phyloP scores from a whole-genome alignment of 2,888 invertebrate species.

The Nebria brevicollis region DNA sequence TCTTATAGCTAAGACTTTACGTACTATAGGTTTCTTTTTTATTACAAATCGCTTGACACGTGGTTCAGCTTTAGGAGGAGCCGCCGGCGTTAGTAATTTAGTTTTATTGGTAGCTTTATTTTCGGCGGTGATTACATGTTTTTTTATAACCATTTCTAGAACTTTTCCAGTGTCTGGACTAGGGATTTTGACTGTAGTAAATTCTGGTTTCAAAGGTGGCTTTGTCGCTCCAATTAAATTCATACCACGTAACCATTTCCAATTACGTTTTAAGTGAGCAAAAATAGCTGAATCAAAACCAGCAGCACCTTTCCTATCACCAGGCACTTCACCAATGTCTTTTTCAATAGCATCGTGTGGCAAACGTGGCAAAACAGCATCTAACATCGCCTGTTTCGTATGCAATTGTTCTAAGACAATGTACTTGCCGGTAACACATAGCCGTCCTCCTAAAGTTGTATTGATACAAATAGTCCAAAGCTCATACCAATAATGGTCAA shows the following conservation, averaged over 20 bases:
- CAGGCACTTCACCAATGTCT: constrained; percentile 73
- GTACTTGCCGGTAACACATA: constrained; percentile 53
- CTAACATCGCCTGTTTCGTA: constrained; percentile 64
- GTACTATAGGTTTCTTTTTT: constrained; percentile 30
- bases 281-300: constrained; percentile 78
- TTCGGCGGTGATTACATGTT: constrained; percentile 54
- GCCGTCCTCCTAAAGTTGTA: constrained; percentile 69
- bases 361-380: constrained; percentile 61
- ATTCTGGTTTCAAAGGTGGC: background rate
- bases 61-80: constrained; percentile 35
- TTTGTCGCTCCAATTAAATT: constrained; percentile 52
- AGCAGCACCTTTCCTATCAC: constrained; percentile 77
- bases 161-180: constrained; percentile 31
- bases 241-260: constrained; percentile 67
- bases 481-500: constrained; percentile 76
- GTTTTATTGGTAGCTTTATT: constrained; percentile 48
- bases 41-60: constrained; percentile 37
- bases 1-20: constrained; percentile 36
- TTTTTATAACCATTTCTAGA: constrained; percentile 53
- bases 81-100: constrained; percentile 49
- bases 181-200: constrained; percentile 12
- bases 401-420: constrained; percentile 64
- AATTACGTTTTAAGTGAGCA: constrained; percentile 72
- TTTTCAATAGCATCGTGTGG: constrained; percentile 62
- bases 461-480: constrained; percentile 74